Base-by-base conservation (phyloP, 2,888 invertebrate species). In the Ditula angustiorana region DNA sequence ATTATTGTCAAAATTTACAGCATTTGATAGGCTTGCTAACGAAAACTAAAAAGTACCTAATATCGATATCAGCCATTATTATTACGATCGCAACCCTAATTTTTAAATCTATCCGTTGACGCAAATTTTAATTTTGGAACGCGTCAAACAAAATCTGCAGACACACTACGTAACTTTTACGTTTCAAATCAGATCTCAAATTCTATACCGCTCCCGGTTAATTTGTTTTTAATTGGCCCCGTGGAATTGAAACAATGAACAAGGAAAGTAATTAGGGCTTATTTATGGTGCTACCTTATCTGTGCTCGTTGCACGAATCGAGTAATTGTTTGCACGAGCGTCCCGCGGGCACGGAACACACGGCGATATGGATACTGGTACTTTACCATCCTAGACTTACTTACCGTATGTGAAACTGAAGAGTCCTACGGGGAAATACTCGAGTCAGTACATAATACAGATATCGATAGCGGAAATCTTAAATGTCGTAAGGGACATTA, bases 201-300 rank as follows among this genome's bases (percentile, higher is more conserved):
- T 50, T 19, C 28, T 19, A 28, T 4, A n/a, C 5, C 16, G 8
- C 8, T 2, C 10, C n/a, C 7, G 46, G 46, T 21, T 46, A 46
- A 46, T 46, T 46, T 46, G 19, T 41, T 41, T 41, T 19, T 46
- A 46, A 52, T 52, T 52, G 52, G 52, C 19, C 33, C 30, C 7
- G 50, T 10, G 19, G 55, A 13, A 60, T 60, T 61, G 47, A 35
- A 56, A 61, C 61, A 66, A 66, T 66, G 66, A 59, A 63, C 63
- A 63, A 35, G 63, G 59, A 24, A 33, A 33, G 41, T 59, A 67
- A 67, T 67, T 67, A 58, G 61, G 21, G 81, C 74, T 87, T 85
- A 88, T 88, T 87, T 88, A 88, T 88, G 76, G 85, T 74, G 80
- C 82, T 81, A 80, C 84, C 83, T 90, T 89, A 90, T 88, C 88